phyloP scores from a whole-genome alignment of 1,140 invertebrate species.

The Drosophila kohkoa region DNA sequence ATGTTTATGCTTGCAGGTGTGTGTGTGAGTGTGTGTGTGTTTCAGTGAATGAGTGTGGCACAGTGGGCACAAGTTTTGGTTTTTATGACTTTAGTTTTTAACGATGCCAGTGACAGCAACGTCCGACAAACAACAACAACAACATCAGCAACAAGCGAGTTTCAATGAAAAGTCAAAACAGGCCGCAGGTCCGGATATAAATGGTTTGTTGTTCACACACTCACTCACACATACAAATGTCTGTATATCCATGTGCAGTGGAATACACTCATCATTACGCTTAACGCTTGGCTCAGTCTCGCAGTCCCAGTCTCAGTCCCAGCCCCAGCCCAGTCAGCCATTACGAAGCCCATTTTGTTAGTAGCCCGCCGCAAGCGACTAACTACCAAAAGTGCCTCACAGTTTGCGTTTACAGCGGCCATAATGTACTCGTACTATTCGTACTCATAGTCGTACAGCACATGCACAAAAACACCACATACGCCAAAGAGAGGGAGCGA shows the following conservation, averaged over 20 bases:
- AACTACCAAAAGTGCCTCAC: constrained; percentile 67
- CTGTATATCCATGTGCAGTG: constrained; percentile 33
- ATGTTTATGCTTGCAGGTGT: constrained; percentile 22
- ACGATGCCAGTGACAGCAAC: constrained; percentile 66
- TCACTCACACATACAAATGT: constrained; percentile 21
- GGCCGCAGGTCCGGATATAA: constrained; percentile 82
- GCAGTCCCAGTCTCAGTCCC: constrained; percentile 43
- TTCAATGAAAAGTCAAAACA: constrained; percentile 82
- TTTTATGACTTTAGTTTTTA: constrained; percentile 74
- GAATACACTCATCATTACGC: constrained; percentile 74
- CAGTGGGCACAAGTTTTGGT: constrained; percentile 67
- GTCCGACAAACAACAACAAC: constrained; percentile 46
- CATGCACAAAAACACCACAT: constrained; percentile 45
- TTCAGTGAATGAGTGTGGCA: constrained; percentile 3
- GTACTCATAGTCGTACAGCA: constrained; percentile 33
- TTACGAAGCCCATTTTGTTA: constrained; percentile 82
- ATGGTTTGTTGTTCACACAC: constrained; percentile 77
- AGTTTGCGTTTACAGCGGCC: constrained; percentile 48
- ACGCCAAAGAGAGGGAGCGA: constrained; percentile 10
- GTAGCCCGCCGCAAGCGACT: constrained; percentile 77
- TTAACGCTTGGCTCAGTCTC: constrained; percentile 77
- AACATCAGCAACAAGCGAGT: constrained; percentile 52
- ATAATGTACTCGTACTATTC: constrained; percentile 48
- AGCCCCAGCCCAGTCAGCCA: constrained; percentile 65
- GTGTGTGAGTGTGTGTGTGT: constrained; percentile 5